These are phyloP conservation scores for Hiodon tergisus DNA, from an alignment of 2,113 vertebrate genomes.

Conservation along the genomic window DNA sequence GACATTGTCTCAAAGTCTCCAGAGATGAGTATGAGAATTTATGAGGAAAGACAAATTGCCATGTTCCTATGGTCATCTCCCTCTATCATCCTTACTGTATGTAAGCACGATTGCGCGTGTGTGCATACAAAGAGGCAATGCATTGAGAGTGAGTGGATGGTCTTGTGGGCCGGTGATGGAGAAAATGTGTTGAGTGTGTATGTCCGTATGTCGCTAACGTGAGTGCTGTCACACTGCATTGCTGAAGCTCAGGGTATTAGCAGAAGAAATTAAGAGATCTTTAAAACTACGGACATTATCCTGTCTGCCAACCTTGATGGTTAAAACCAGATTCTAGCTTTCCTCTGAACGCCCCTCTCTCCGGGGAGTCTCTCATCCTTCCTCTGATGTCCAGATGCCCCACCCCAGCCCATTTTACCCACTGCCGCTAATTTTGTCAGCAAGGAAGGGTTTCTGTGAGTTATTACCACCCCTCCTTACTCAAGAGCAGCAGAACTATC, in stretches of 20 bases:
- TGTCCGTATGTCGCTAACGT: background rate
- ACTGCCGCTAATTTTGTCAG: no score
- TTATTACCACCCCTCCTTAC: background rate
- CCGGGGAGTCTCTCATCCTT: background rate
- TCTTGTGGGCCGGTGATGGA: conserved; percentile 10
- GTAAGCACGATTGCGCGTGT: conserved; percentile 13
- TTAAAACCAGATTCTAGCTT: background rate
- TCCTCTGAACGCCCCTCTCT: background rate
- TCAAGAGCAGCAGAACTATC: no score
- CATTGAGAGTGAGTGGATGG: background rate
- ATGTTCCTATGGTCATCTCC: conserved; percentile 37
- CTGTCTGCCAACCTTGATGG: background rate
- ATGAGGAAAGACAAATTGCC: conserved; percentile 60
- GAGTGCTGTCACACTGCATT: background rate
- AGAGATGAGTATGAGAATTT: conserved; percentile 49
- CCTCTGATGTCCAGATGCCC: background rate
- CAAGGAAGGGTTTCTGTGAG: background rate
- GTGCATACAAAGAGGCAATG: background rate
- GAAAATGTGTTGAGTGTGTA: background rate
- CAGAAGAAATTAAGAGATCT: no score
- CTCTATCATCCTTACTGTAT: conserved; percentile 11
- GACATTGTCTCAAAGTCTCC: conserved; percentile 49
- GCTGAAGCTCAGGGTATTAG: no score
- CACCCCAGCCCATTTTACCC: no score
- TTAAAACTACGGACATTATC: no score